Percentiles rank a stretch among this genome's conserved stretches.
phyloP scores from a whole-genome alignment of 2,113 vertebrate genomes.

The Orthonyx spaldingii region DNA sequence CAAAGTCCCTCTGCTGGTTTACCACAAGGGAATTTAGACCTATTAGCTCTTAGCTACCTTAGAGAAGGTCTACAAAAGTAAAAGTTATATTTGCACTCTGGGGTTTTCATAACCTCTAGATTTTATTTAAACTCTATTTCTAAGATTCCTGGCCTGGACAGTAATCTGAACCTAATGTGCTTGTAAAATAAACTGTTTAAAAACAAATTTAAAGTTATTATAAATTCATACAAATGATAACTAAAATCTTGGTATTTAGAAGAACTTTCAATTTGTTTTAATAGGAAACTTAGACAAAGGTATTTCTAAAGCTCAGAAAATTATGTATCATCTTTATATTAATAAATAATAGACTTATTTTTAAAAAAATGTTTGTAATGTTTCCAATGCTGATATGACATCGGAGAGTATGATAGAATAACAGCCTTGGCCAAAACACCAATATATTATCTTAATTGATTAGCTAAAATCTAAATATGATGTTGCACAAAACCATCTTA shows the following conservation, averaged over 20 bases:
- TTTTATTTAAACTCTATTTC: neutral
- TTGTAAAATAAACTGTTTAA: neutral
- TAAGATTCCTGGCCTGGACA: neutral
- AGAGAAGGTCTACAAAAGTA: neutral
- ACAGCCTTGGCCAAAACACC: neutral
- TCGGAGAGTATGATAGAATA: neutral
- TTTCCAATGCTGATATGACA: neutral
- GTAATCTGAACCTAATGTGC: neutral
- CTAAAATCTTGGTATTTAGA: neutral
- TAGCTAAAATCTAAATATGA: neutral
- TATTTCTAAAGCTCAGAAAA: neutral
- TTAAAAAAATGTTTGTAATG: neutral
- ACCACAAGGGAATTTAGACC: neutral
- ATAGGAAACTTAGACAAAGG: neutral
- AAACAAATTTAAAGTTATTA: neutral
- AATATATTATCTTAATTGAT: neutral
- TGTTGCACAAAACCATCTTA: neutral
- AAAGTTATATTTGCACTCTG: neutral
- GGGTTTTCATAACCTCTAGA: neutral
- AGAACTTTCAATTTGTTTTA: neutral
- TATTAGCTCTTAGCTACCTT: neutral
- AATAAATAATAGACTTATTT: neutral
- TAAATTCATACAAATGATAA: neutral
- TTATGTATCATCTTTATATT: neutral
- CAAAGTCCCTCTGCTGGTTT: neutral